Base-by-base conservation (phyloP, 2,797 vertebrate species). In the Lophotriccus pileatus region DNA sequence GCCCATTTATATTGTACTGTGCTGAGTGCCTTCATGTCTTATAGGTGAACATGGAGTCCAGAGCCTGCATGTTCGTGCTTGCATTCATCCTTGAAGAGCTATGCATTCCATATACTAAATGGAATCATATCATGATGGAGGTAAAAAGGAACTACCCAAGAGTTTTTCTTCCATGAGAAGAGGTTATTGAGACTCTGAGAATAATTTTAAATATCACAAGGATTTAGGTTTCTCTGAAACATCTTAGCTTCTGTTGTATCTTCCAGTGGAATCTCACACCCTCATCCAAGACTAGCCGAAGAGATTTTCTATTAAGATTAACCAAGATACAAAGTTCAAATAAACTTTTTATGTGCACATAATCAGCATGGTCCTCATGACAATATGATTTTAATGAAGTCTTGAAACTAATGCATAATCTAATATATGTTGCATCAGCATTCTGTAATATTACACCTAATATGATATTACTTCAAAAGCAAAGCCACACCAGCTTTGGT, bases 31-130 rank as follows among this genome's bases (percentile, higher is more conserved):
- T 58, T 50, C 27, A 32, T 53, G 50, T 20, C 37, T 36, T 19
- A 20, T 25, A 77, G 41, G 36, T 32, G 47, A 87, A 8, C 8
- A 12, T 3, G 41, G 30, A 81, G 34, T 22, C n/a, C 74, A n/a
- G 17, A 58, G 14, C 21, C n/a, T 32, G 32, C 17, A 47, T 14
- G 20, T 34, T 62, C 0, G 0, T 44, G 30, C 23, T 66, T 32
- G 14, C 17, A 28, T 49, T 67, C 9, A 2, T 52, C 18, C 10
- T 59, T 73, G 28, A 12, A 49, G n/a, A n/a, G n/a, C n/a, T n/a
- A n/a, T n/a, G n/a, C n/a, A n/a, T n/a, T n/a, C 20, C 17, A 23
- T 24, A 34, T 37, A 34, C 44, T 25, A 10, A 56, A 47, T 16
- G 17, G 28, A 39, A 20, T 30, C 15, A 27, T 20, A 16, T 0